Conservation (phyloP, 2,113 vertebrate genomes). For the Aptenodytes forsteri region DNA sequence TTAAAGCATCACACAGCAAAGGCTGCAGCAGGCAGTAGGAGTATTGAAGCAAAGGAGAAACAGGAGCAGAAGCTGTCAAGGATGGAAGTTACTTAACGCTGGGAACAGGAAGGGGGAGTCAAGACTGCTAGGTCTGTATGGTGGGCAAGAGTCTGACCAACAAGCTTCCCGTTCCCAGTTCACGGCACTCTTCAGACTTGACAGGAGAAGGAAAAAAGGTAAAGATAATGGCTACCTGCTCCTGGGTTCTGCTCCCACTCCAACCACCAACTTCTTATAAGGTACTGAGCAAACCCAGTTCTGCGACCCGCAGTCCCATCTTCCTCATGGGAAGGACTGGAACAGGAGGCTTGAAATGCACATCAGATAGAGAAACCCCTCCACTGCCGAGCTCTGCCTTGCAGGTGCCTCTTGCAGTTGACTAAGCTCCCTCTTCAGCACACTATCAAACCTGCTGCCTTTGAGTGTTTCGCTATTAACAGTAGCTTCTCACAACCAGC, state of each 20-base stretch:
- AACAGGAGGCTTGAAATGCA: accelerated
- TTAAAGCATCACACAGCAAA: not conserved
- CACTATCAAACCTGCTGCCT: not conserved
- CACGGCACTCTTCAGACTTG: accelerated
- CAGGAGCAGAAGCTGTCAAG: not conserved
- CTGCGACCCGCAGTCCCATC: accelerated
- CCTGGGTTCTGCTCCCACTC: not conserved
- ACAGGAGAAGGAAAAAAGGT: no score
- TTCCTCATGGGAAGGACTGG: not conserved
- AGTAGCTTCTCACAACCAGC: not conserved
- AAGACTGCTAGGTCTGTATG: accelerated
- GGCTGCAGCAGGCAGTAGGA: not conserved
- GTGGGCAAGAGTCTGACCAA: not conserved
- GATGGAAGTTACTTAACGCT: not conserved
- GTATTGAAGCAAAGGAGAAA: not conserved
- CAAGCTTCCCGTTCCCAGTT: not conserved
- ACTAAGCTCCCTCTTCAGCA: not conserved
- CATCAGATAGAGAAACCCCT: not conserved
- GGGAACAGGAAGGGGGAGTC: not conserved
- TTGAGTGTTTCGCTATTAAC: not conserved
- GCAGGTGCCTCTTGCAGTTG: not conserved
- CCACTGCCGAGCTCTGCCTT: not conserved
- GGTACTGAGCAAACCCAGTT: accelerated
- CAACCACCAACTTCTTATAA: accelerated
- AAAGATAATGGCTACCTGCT: not conserved